Conservation (phyloP, 2,113 vertebrate genomes). For the Equus przewalskii region DNA sequence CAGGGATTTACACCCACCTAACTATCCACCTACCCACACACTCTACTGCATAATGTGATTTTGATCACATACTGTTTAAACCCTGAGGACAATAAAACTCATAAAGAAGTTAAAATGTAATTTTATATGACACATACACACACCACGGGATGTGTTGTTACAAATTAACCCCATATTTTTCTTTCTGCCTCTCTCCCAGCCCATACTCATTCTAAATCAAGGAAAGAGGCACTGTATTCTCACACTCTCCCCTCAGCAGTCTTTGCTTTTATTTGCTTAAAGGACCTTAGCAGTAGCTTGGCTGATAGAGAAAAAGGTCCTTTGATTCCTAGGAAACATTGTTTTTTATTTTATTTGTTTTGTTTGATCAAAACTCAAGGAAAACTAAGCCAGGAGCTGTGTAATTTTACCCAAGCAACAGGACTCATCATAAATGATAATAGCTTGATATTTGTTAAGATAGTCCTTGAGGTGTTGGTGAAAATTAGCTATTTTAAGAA, state of each 20-base stretch:
- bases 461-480: neutral
- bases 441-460: neutral
- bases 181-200: neutral
- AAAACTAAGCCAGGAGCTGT: neutral
- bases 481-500: conserved; percentile 6
- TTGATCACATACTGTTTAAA: conserved; percentile 71
- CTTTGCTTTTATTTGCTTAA: conserved; percentile 16
- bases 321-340: neutral
- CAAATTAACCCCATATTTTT: conserved; percentile 48
- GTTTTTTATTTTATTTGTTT: neutral
- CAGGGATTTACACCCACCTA: conserved; percentile 59
- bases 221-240: conserved; percentile 36
- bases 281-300: neutral
- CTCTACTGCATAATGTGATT: conserved; percentile 58
- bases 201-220: conserved; percentile 1
- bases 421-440: neutral
- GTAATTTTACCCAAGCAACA: neutral
- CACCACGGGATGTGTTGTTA: neutral
- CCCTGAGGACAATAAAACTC: conserved; percentile 61
- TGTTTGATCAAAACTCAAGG: conserved; percentile 9
- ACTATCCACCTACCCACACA: conserved; percentile 59
- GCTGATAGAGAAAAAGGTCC: neutral
- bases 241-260: neutral
- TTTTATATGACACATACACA: conserved; percentile 57
- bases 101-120: conserved; percentile 53